Conservation (phyloP, 2,113 vertebrate genomes). For the Panthera leo region DNA sequence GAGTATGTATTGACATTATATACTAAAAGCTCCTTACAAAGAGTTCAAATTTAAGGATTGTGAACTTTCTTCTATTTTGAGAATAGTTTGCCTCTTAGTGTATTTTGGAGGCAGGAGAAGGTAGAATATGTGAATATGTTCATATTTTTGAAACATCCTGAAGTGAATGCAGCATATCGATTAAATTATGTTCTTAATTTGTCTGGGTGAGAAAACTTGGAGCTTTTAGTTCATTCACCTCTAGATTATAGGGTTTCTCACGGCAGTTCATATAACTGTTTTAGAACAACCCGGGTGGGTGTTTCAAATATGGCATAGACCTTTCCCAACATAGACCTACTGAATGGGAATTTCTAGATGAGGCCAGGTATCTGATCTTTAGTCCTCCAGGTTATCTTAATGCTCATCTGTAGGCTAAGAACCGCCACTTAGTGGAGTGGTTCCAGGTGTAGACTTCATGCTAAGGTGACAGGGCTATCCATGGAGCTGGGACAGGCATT, state of each 20-base stretch:
- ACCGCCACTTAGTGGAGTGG: too few relatives aligned
- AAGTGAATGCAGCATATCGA: background rate
- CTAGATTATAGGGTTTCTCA: background rate
- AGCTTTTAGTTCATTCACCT: background rate
- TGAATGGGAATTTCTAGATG: background rate
- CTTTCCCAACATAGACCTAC: too few relatives aligned
- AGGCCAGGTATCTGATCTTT: background rate
- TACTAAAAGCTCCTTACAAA: background rate
- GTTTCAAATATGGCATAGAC: background rate
- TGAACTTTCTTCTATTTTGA: background rate
- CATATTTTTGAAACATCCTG: conserved; percentile 10
- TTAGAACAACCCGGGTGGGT: background rate
- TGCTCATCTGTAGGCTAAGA: background rate
- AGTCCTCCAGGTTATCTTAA: background rate
- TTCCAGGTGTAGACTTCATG: too few relatives aligned
- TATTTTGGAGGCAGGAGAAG: background rate
- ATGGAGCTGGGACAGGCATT: background rate
- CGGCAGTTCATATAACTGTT: background rate
- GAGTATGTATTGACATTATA: background rate
- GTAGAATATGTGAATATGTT: background rate
- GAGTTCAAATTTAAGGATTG: background rate
- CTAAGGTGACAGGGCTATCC: background rate
- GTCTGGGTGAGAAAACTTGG: background rate
- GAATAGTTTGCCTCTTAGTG: background rate
- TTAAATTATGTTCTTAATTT: conserved; percentile 47